These are phyloP conservation scores for Zygaena filipendulae DNA, from an alignment of 2,888 invertebrate genomes.

Conservation along the genomic window DNA sequence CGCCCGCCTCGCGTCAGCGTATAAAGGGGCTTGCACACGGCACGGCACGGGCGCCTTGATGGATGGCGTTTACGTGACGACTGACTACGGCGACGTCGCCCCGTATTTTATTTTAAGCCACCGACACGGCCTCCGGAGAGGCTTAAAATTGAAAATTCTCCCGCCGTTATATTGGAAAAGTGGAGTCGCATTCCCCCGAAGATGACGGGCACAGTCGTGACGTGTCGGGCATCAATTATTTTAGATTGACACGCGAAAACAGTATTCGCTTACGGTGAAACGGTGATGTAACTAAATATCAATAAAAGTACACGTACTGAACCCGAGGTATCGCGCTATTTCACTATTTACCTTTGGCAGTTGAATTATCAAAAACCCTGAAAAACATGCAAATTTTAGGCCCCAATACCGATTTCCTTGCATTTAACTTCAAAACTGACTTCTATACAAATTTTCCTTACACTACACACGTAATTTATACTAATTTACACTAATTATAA, in stretches of 20 bases:
- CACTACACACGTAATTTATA: too few relatives aligned
- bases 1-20: slow-evolving; percentile 27
- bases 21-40: slow-evolving; percentile 27
- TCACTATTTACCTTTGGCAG: too few relatives aligned
- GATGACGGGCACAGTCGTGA: slow-evolving; percentile 17
- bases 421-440: too few relatives aligned
- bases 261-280: background rate
- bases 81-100: slow-evolving; percentile 32
- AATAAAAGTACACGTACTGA: too few relatives aligned
- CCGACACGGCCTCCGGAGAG: slow-evolving; percentile 36
- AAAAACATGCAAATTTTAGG: too few relatives aligned
- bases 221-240: slow-evolving; percentile 11
- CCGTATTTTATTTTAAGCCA: slow-evolving; percentile 60
- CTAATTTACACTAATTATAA: too few relatives aligned
- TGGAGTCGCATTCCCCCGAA: slow-evolving; percentile 20
- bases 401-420: too few relatives aligned
- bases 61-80: slow-evolving; percentile 63
- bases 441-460: too few relatives aligned
- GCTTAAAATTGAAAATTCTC: slow-evolving; percentile 67
- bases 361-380: too few relatives aligned
- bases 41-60: too few relatives aligned
- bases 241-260: slow-evolving; percentile 2
- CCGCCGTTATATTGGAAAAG: slow-evolving; percentile 41
- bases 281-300: slow-evolving; percentile 4
- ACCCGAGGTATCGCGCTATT: too few relatives aligned